phyloP scores from a whole-genome alignment of 2,888 invertebrate genomes.

The Tenthredo livida region DNA sequence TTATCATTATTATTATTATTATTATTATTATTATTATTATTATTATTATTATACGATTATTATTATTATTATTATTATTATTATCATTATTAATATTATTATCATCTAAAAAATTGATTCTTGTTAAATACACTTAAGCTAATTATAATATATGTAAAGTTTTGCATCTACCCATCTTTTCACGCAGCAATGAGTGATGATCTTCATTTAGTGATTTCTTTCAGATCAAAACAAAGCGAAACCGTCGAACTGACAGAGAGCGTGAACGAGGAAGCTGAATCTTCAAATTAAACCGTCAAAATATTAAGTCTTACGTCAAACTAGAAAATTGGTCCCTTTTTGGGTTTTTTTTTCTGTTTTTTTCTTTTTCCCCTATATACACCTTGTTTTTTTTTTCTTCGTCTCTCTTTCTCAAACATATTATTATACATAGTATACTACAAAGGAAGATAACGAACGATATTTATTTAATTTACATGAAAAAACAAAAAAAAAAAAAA shows the following conservation, averaged over 20 bases:
- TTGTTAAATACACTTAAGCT: constrained; percentile 50
- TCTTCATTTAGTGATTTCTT: constrained; percentile 73
- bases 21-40: constrained; percentile 56
- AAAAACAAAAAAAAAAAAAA: constrained; percentile 42
- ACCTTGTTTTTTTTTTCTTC: background rate
- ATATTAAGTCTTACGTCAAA: constrained; percentile 11
- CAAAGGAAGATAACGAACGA: constrained; percentile 38
- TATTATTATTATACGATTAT: constrained; percentile 56
- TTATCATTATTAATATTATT: constrained; percentile 18
- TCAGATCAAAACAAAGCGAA: constrained; percentile 77
- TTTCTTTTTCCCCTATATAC: background rate
- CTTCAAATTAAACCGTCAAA: constrained; percentile 65
- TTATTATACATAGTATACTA: constrained; percentile 17
- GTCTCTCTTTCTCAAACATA: background rate
- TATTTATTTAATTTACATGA: constrained; percentile 53
- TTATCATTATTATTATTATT: constrained; percentile 50
- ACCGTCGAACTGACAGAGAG: constrained; percentile 72
- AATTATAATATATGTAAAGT: constrained; percentile 52
- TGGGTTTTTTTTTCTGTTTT: background rate
- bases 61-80: constrained; percentile 56
- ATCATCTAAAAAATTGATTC: constrained; percentile 51
- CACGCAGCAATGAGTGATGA: constrained; percentile 57
- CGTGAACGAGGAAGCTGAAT: constrained; percentile 72
- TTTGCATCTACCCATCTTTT: constrained; percentile 57
- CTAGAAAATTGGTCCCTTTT: background rate